Conservation (phyloP, 2,888 invertebrate species). For the Leptinotarsa tumamoca region DNA sequence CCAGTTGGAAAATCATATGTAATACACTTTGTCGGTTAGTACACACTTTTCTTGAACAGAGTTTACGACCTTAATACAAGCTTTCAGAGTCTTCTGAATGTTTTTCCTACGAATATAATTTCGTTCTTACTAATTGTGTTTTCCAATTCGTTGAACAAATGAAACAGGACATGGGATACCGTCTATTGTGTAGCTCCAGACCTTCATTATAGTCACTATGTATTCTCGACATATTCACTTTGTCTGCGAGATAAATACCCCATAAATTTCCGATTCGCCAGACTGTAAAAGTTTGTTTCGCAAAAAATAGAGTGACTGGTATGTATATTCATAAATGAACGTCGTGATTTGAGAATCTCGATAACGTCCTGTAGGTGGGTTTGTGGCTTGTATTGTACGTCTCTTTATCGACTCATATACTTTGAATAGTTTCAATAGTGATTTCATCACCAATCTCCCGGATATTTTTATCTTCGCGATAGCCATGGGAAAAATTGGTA, state of each 20-base stretch:
- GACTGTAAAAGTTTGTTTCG: slow-evolving; percentile 30
- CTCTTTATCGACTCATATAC: slow-evolving; percentile 30
- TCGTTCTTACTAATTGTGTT: neutral
- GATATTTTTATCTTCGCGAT: neutral
- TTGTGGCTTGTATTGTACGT: slow-evolving; percentile 35
- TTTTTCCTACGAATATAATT: neutral
- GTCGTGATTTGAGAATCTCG: slow-evolving; percentile 46
- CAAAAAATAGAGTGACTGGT: slow-evolving; percentile 44
- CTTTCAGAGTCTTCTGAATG: neutral
- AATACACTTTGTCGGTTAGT: too few relatives aligned
- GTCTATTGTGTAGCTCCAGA: slow-evolving; percentile 6
- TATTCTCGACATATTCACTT: slow-evolving; percentile 10
- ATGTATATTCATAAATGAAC: slow-evolving; percentile 47
- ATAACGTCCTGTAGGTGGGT: slow-evolving; percentile 44
- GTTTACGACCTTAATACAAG: too few relatives aligned
- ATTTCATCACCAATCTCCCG: slow-evolving; percentile 35
- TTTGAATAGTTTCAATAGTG: slow-evolving; percentile 38
- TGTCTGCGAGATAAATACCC: slow-evolving; percentile 26
- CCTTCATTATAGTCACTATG: slow-evolving; percentile 11
- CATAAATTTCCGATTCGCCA: slow-evolving; percentile 40
- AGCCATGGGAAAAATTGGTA: neutral
- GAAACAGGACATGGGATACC: neutral
- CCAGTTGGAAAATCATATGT: too few relatives aligned
- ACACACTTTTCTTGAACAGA: too few relatives aligned
- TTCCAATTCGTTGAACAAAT: neutral